Evolutionary conservation across 1,140 invertebrate species (phyloP), one percentile per base, ranked within the genome.

Genomic region (Pachyrhynchus sulphureomaculatus): DNA sequence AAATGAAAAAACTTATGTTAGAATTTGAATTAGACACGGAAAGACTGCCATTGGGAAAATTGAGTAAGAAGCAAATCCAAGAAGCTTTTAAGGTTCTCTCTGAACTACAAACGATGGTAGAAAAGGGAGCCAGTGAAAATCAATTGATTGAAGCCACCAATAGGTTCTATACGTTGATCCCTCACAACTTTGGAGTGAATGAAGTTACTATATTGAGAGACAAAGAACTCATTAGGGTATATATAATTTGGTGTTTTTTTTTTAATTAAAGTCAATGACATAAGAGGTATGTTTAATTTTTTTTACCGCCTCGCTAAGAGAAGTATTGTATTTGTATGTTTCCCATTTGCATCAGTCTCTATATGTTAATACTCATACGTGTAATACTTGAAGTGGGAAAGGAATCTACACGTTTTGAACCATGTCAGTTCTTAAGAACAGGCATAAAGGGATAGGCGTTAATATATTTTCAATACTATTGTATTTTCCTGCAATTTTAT

Each of bases 1-100:
- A 79, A 6, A 98, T 99, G 95, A 95, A 96, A 68, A 87, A 89
- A 76, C 87, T 91, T 2, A 88, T 99, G 85, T 71, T 92, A 65
- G 95, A 98, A 75, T 98, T 96, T 84, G 94, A 98, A 78, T 83
- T 98, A 67, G 96, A 99, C 79, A 83, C 92, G 65, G 93, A 96
- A 45, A 98, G 98, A 79, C 96, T 99, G 95, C 96, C 96, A 0
- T 78, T 99, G 1, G 74, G 96, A 39, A 99, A 99, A 80, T 75
- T 99, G 0, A 98, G 95, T 9, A 88, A 90, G 69, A 88, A 88
- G 61, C 95, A 99, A 79, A 88, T 99, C 33, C 84, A 91, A 70
- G 80, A 86, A 42, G 96, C 95, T 0, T 99, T 92, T 72, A 77
- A 75, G 33, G 87, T 96, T 15, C 75, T 99, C 1, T 87, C 82